Base-by-base conservation (phyloP, 2,113 vertebrate genomes). In the Sorex fumeus region DNA sequence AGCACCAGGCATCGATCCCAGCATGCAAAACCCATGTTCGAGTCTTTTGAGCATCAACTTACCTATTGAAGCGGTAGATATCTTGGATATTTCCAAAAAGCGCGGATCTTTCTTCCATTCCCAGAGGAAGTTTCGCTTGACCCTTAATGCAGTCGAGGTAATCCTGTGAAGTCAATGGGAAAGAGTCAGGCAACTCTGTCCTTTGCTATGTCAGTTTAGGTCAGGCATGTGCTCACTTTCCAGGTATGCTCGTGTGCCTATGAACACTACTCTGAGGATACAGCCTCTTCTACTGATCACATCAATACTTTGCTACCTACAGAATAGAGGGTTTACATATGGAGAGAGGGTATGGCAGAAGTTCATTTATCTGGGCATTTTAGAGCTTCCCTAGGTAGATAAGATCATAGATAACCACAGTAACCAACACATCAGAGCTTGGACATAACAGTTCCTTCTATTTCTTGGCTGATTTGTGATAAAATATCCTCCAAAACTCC, bases 41-140 rank as follows among this genome's bases (percentile, higher is more conserved):
- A 60, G 18, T 21, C 57, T 23, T 60, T 60, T 50, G 47, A 13
- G 80, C 43, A 90, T 79, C 16, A 57, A 88, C 95, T 97, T 97
- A 99, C 99, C 99, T 99, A 96, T 99, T 99, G 95, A 99, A 99
- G 96, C 79, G 97, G 96, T 99, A 99, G 97, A 99, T 99, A 94
- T 99, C 99, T 79, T 93, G 96, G 96, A 99, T 99, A 97, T 99
- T 99, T 97, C 99, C 99, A 93, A 99, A 99, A 45, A 99, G 98
- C 80, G 99, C 99, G 23, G 98, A 98, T 96, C 98, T 98, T 90
- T 99, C 99, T 95, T 99, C 99, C 1, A 97, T 95, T 88, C 98
- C 99, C 96, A 99, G 95, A 76, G 98, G 98, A 82, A 99, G 98
- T 72, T 98, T 98, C 30, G 97, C 98, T 95, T 99, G 99, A 94